Evolutionary conservation across 2,797 vertebrate genomes (phyloP).

Genomic region (Triplophysa yarkandensis): DNA sequence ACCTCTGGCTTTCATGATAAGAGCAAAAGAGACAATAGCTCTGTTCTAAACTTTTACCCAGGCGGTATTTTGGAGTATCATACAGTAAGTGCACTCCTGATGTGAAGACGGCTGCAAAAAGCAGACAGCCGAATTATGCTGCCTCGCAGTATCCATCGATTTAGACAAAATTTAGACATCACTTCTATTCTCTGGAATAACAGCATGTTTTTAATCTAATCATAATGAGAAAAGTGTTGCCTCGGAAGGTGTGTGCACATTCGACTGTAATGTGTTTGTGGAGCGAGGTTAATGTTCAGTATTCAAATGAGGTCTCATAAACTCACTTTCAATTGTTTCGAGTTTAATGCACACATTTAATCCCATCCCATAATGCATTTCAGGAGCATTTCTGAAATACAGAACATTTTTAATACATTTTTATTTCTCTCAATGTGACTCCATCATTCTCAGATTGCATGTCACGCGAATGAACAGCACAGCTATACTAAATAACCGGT

Average conservation of each 20-base stretch:
- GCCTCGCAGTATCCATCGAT: not conserved
- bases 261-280: not conserved
- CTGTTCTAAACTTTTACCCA: conserved; percentile 9
- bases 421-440: conserved; percentile 54
- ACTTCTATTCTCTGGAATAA: no score
- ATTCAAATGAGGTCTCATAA: conserved; percentile 23
- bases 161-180: not conserved
- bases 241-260: conserved; percentile 28
- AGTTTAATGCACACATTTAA: conserved; percentile 57
- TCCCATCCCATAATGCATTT: conserved; percentile 72
- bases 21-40: conserved; percentile 3
- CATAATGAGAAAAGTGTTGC: no score
- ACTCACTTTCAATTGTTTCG: conserved; percentile 43
- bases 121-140: not conserved
- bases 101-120: not conserved
- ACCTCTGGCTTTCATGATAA: not conserved
- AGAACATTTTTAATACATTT: conserved; percentile 50
- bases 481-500: conserved; percentile 17
- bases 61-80: not conserved
- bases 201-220: no score
- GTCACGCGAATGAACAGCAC: conserved; percentile 41
- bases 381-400: conserved; percentile 68
- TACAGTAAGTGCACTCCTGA: not conserved
- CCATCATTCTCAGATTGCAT: conserved; percentile 63
- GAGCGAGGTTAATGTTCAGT: conserved; percentile 21